These are phyloP conservation scores for Drosophila austrosaltans DNA, from an alignment of 2,888 invertebrate genomes.

Conservation along the genomic window DNA sequence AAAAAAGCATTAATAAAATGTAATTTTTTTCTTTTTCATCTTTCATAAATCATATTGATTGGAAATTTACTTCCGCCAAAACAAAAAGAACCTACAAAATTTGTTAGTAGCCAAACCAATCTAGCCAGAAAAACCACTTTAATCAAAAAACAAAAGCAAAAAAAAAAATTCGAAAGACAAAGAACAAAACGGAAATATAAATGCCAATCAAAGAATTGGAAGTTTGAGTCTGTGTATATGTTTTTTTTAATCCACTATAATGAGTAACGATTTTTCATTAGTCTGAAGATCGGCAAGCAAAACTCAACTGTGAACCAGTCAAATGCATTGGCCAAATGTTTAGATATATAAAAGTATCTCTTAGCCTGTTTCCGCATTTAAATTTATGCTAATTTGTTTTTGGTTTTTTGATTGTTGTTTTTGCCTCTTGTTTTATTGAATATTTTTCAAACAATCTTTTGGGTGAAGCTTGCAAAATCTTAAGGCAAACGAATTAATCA, in stretches of 20 bases:
- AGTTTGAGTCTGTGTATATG: not conserved
- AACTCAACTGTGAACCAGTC: not conserved
- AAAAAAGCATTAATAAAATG: not conserved
- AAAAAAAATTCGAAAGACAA: constrained; percentile 19
- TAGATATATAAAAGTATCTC: constrained; percentile 36
- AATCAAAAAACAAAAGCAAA: not conserved
- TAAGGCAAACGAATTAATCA: constrained; percentile 36
- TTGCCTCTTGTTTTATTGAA: constrained; percentile 9
- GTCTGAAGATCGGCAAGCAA: constrained; percentile 8
- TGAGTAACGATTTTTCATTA: constrained; percentile 37
- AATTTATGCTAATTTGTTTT: constrained; percentile 49
- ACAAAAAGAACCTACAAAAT: constrained; percentile 24
- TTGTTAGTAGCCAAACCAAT: constrained; percentile 42
- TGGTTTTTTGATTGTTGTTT: constrained; percentile 12
- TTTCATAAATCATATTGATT: constrained; percentile 1
- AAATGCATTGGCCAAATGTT: constrained; percentile 13
- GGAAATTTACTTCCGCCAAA: constrained; percentile 11
- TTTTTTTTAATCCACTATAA: constrained; percentile 26
- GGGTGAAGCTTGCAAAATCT: constrained; percentile 34
- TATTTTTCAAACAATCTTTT: not conserved
- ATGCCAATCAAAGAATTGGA: constrained; percentile 28
- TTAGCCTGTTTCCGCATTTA: constrained; percentile 61
- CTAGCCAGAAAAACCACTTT: constrained; percentile 57
- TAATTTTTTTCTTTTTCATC: not conserved
- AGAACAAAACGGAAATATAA: constrained; percentile 42